Conservation (phyloP, 2,113 vertebrate genomes). For the Muntiacus reevesi region DNA sequence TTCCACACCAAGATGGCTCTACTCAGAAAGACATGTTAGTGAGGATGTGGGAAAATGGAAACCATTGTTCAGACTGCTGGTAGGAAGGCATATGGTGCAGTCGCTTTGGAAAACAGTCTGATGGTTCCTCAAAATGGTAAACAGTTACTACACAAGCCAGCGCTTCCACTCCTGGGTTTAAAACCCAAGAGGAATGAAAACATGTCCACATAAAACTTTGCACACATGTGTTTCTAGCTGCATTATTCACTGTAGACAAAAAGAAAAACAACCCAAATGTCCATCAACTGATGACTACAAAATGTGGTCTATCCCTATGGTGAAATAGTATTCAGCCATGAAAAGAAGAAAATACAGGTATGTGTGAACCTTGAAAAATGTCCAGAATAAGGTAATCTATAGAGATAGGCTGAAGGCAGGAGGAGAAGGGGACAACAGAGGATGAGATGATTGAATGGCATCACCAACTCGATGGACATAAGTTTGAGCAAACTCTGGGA, state of each 20-base stretch:
- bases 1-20: background rate
- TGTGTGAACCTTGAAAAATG: background rate
- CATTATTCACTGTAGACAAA: background rate
- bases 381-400: background rate
- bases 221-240: background rate
- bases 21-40: background rate
- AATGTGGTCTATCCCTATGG: background rate
- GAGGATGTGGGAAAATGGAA: background rate
- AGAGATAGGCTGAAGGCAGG: background rate
- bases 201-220: background rate
- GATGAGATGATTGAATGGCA: background rate
- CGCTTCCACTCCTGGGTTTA: background rate
- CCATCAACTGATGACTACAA: background rate
- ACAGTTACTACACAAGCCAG: background rate
- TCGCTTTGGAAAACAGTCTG: background rate
- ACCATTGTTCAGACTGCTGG: background rate
- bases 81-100: background rate
- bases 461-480: background rate
- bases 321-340: background rate
- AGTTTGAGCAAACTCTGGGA: background rate
- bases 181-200: background rate
- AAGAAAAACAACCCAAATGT: background rate
- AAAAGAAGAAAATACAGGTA: background rate
- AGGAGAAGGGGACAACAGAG: background rate
- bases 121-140: background rate